Conservation (phyloP, 2,797 vertebrate genomes). For the Syngnathus acus region DNA sequence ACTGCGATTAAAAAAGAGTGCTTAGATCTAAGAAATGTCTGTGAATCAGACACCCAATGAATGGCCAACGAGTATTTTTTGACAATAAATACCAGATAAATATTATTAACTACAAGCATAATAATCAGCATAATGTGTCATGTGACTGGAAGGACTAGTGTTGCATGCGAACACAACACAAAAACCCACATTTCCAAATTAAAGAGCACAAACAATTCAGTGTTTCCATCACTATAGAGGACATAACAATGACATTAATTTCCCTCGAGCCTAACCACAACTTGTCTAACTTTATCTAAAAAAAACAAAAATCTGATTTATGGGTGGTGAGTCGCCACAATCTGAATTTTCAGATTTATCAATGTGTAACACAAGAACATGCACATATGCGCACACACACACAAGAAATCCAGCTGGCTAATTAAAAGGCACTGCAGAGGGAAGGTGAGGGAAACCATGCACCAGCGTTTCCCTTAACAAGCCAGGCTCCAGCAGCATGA, state of each 20-base stretch:
- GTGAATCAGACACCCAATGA: not conserved
- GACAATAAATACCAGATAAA: not conserved
- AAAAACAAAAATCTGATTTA: constrained; percentile 2
- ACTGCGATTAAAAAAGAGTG: not conserved
- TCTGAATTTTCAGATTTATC: not conserved
- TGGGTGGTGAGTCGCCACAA: constrained; percentile 5
- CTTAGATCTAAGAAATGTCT: not conserved
- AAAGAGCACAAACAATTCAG: not conserved
- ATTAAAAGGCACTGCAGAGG: constrained; percentile 59
- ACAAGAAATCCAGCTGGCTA: constrained; percentile 45
- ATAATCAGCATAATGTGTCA: not conserved
- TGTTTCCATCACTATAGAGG: not conserved
- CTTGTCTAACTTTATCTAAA: not conserved
- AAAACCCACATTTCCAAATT: not conserved
- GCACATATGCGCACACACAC: not conserved
- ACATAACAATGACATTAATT: constrained; percentile 4
- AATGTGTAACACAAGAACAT: constrained; percentile 1
- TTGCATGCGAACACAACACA: not conserved
- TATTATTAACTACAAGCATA: not conserved
- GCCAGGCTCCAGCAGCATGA: constrained; percentile 46
- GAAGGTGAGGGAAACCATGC: constrained; percentile 60
- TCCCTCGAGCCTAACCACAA: not conserved
- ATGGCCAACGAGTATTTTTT: not conserved
- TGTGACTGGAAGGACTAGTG: not conserved
- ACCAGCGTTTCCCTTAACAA: constrained; percentile 60